A percentile compares a stretch with the other conserved stretches of the same genome.
phyloP scores from a whole-genome alignment of 2,113 vertebrate genomes.

The Candoia aspera region DNA sequence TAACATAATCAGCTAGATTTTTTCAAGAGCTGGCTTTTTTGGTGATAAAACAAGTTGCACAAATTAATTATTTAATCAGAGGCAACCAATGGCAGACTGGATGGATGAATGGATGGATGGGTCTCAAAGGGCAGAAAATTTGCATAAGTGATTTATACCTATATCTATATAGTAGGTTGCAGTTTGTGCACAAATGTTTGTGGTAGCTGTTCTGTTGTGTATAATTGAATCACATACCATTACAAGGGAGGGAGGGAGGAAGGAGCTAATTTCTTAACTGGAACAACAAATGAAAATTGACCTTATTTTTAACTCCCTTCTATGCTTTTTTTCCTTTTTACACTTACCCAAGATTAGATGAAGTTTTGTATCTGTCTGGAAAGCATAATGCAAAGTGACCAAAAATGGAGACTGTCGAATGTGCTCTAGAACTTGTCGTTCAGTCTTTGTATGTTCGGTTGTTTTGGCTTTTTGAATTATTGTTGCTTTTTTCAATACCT shows the following conservation, averaged over 20 bases:
- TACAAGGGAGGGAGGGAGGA: background rate
- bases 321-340: background rate
- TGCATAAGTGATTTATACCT: background rate
- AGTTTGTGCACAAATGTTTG: background rate
- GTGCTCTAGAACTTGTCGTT: slow-evolving; percentile 95
- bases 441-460: slow-evolving; percentile 90
- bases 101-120: background rate
- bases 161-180: accelerated
- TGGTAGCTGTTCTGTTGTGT: background rate
- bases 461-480: slow-evolving; percentile 98
- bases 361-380: slow-evolving; percentile 97
- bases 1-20: background rate
- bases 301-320: background rate
- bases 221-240: background rate
- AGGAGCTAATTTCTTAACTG: background rate
- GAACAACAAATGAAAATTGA: background rate
- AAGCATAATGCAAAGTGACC: slow-evolving; percentile 95
- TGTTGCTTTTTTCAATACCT: slow-evolving; percentile 97
- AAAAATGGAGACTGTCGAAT: slow-evolving; percentile 93
- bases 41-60: background rate
- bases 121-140: background rate
- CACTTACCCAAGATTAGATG: slow-evolving; percentile 94
- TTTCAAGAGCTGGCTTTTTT: background rate
- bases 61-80: background rate
- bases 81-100: background rate